Evolutionary conservation across 92 coral and sea anemone species (phyloP).

Genomic region (Porites divaricata): DNA sequence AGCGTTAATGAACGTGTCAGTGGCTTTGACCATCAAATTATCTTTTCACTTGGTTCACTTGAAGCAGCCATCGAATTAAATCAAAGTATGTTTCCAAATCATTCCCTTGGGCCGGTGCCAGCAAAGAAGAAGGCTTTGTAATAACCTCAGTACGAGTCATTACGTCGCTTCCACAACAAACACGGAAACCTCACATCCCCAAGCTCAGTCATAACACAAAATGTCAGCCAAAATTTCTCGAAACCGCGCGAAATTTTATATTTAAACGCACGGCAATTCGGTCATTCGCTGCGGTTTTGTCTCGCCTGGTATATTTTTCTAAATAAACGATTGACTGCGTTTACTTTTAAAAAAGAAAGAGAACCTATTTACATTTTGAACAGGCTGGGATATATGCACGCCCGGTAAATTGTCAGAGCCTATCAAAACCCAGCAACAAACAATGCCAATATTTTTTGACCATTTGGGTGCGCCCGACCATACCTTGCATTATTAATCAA

Average conservation of each 20-base stretch:
- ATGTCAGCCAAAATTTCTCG: background rate
- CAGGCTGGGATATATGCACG: slow-evolving; percentile 41
- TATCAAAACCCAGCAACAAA: slow-evolving; percentile 30
- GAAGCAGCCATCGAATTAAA: background rate
- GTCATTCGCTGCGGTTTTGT: slow-evolving; percentile 7
- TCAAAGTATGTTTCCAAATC: background rate
- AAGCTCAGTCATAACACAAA: background rate
- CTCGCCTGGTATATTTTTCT: slow-evolving; percentile 29
- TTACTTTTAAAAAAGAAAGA: slow-evolving; percentile 7
- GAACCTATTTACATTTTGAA: slow-evolving; percentile 56
- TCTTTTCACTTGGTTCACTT: background rate
- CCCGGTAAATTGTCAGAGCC: slow-evolving; percentile 48
- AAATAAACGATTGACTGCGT: slow-evolving; percentile 37
- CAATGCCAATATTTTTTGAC: slow-evolving; percentile 38
- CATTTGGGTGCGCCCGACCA: slow-evolving; percentile 55
- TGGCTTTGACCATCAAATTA: slow-evolving; percentile 20
- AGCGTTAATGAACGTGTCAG: background rate
- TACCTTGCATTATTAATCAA: slow-evolving; percentile 28
- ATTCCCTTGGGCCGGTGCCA: background rate
- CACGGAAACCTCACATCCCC: slow-evolving; percentile 5
- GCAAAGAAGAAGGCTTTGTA: slow-evolving; percentile 2
- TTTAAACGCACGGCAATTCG: slow-evolving; percentile 10
- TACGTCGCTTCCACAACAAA: slow-evolving; percentile 20
- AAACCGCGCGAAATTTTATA: background rate
- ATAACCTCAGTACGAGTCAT: background rate